Percentiles rank a stretch among this genome's conserved stretches.
Evolutionary conservation across 1,140 invertebrate genomes (phyloP).

Genomic region (Diploscapter pachys): DNA sequence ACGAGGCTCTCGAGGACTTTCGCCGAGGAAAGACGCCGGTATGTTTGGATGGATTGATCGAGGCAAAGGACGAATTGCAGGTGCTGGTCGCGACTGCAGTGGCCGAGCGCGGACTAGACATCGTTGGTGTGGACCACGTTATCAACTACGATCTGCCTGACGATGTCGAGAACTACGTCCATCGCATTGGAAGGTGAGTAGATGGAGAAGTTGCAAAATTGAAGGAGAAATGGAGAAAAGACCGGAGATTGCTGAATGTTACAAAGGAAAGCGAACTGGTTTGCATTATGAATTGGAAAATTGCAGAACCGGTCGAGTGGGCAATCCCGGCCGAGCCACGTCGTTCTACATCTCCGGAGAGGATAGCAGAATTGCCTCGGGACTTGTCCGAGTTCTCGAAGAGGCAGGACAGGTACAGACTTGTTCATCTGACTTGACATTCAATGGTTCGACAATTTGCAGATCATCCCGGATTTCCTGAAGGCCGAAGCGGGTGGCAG

Average conservation of each 20-base stretch:
- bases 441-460: too few species aligned
- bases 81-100: slow-evolving; percentile 34
- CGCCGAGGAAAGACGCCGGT: slow-evolving; percentile 23
- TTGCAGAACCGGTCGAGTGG: slow-evolving; percentile 12
- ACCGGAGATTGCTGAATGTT: too few species aligned
- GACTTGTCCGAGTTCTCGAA: neutral
- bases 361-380: neutral
- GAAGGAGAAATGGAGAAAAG: too few species aligned
- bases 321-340: slow-evolving; percentile 7
- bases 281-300: neutral
- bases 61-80: neutral
- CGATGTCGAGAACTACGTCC: slow-evolving; percentile 30
- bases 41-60: slow-evolving; percentile 5
- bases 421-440: too few species aligned
- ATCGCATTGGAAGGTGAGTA: slow-evolving; percentile 31
- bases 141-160: slow-evolving; percentile 33
- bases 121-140: slow-evolving; percentile 30
- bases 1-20: slow-evolving; percentile 81
- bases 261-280: too few species aligned
- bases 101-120: slow-evolving; percentile 33
- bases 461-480: too few species aligned
- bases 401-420: neutral
- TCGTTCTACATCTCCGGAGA: neutral
- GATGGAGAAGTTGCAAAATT: neutral
- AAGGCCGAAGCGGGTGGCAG: too few species aligned